Base-by-base conservation (phyloP, 2,888 invertebrate genomes). In the Catocala sponsa region DNA sequence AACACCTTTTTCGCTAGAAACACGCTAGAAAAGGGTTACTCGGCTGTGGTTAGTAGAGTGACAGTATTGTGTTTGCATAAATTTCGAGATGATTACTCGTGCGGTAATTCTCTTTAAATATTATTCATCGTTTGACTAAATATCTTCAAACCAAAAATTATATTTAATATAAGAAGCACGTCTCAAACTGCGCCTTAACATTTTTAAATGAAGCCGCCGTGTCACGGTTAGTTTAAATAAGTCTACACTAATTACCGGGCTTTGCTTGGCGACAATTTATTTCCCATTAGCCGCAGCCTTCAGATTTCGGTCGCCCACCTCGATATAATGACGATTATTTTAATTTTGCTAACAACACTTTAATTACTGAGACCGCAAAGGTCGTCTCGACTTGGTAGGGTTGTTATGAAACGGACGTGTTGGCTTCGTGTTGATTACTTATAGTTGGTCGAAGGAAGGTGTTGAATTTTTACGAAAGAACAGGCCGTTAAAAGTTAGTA, bases 271-370 rank as follows among this genome's bases (percentile, higher is more conserved):
- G 92, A 93, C 94, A 94, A 94, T 94, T 94, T 94, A 94, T 94
- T 93, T 93, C 91, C 87, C 94, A 93, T 94, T 93, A 93, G 83
- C 74, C 76, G 64, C 77, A 87, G 84, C 92, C 92, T 92, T 92
- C 90, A 80, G 86, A 88, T 89, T 91, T 91, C 86, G 91, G 89
- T 90, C 90, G 84, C 87, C 90, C 83, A 87, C 89, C 90, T 89
- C 85, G 65, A 71, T 68, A 75, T 76, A 76, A 72, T 69, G 60
- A 63, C 66, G 69, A 74, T 92, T 91, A 92, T 92, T 92, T 92
- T 93, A 93, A 94, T 94, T 94, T 91, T 82, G 89, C 91, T 92
- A 92, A 93, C 90, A 88, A 91, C 92, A 91, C 90, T 93, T 94
- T 94, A 94, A 94, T 94, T 94, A 91, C 86, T 79, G 59, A 76